A percentile compares a stretch with the other conserved stretches of the same genome.
Evolutionary conservation across 2,797 vertebrate genomes (phyloP).

Genomic region (Brachyalestes nurse): DNA sequence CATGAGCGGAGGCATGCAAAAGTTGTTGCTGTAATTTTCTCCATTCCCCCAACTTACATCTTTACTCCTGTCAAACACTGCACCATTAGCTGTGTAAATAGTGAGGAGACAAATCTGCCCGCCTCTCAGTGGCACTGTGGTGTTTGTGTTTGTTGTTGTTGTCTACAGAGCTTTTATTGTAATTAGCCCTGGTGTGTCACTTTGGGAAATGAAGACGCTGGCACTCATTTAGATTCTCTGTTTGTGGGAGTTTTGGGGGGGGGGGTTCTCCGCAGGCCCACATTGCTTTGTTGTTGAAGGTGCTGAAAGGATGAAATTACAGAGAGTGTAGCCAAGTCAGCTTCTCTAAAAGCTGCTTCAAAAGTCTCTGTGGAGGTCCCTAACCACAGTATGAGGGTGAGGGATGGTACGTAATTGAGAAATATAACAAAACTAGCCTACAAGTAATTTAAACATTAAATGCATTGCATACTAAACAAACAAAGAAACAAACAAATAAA

Average conservation of each 20-base stretch:
- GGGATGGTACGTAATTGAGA: too few species aligned
- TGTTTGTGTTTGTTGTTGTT: neutral
- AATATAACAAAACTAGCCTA: too few species aligned
- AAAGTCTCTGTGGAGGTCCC: too few species aligned
- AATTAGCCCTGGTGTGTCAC: neutral
- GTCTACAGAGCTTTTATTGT: neutral
- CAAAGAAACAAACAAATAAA: too few species aligned
- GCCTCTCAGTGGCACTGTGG: neutral
- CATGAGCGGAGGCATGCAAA: neutral
- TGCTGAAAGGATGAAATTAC: neutral
- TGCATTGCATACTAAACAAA: too few species aligned
- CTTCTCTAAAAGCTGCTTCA: neutral
- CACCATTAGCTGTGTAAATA: neutral
- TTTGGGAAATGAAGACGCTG: neutral
- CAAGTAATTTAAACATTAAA: neutral
- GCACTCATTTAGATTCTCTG: conserved; percentile 7
- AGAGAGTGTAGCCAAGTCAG: neutral
- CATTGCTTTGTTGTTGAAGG: neutral
- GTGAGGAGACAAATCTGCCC: neutral
- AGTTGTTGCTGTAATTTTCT: neutral
- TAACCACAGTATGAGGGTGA: too few species aligned
- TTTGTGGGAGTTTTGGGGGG: neutral
- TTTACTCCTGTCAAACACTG: neutral
- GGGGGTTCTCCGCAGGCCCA: neutral
- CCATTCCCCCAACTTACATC: neutral